A percentile compares a stretch with the other conserved stretches of the same genome.
Evolutionary conservation across 92 coral and sea anemone species (phyloP).

Genomic region (Parazoanthus darwini): DNA sequence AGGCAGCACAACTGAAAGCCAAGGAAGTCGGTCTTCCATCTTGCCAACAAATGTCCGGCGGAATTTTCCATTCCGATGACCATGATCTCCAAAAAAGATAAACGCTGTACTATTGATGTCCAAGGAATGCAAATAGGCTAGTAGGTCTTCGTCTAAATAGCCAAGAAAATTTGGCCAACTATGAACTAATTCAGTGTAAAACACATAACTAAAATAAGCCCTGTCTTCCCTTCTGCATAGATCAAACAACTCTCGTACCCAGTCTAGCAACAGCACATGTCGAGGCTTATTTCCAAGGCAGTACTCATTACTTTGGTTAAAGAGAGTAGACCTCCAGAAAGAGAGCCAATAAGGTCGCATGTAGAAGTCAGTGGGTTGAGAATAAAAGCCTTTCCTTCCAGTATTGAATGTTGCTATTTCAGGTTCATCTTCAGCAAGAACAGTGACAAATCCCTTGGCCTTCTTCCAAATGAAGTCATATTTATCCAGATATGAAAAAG

Average conservation of each 20-base stretch:
- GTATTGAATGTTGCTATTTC: slow-evolving; percentile 25
- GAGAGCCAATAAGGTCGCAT: slow-evolving; percentile 38
- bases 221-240: slow-evolving; percentile 19
- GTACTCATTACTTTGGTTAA: slow-evolving; percentile 16
- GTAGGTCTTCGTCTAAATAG: slow-evolving; percentile 15
- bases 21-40: slow-evolving; percentile 36
- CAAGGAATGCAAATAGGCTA: slow-evolving; percentile 2
- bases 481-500: slow-evolving; percentile 9
- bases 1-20: slow-evolving; percentile 21
- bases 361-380: slow-evolving; percentile 32
- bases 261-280: slow-evolving; percentile 27
- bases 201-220: slow-evolving; percentile 24
- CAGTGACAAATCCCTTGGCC: slow-evolving; percentile 7
- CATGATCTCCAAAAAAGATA: slow-evolving; percentile 35
- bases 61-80: slow-evolving; percentile 27
- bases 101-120: slow-evolving; percentile 19
- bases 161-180: slow-evolving; percentile 24
- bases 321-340: slow-evolving; percentile 24
- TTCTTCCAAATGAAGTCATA: slow-evolving; percentile 41
- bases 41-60: slow-evolving; percentile 41
- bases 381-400: slow-evolving; percentile 34
- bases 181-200: slow-evolving; percentile 39
- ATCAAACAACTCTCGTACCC: slow-evolving; percentile 14
- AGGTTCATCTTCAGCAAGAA: slow-evolving; percentile 38
- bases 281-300: slow-evolving; percentile 31